These are phyloP conservation scores for Bicyclus anynana DNA, from an alignment of 1,140 invertebrate genomes.

Conservation along the genomic window DNA sequence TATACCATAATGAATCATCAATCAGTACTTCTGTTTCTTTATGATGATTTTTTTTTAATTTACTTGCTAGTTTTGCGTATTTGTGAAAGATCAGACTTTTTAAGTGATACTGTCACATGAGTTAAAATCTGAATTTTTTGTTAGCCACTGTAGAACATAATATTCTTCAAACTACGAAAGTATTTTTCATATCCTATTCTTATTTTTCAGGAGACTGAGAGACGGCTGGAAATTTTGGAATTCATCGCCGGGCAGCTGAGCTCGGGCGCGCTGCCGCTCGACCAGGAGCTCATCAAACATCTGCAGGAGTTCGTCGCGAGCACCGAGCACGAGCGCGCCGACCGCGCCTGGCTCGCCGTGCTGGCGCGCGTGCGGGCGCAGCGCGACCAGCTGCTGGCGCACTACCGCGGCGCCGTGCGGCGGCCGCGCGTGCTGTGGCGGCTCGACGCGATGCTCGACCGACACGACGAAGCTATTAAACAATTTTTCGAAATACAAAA, in stretches of 20 bases:
- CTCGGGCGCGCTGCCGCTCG: constrained; percentile 46
- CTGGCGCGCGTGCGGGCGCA: constrained; percentile 31
- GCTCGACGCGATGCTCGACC: constrained; percentile 35
- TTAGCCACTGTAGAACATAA: too few relatives aligned
- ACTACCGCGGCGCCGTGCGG: constrained; percentile 26
- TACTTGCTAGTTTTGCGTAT: too few relatives aligned
- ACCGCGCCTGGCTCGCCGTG: constrained; percentile 46
- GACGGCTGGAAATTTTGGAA: constrained; percentile 51
- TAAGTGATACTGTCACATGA: too few relatives aligned
- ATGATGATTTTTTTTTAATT: too few relatives aligned
- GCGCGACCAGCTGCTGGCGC: constrained; percentile 25
- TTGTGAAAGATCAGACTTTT: too few relatives aligned
- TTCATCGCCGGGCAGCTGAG: constrained; percentile 54
- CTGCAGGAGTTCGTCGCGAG: constrained; percentile 32
- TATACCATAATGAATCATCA: too few relatives aligned
- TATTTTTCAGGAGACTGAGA: constrained; percentile 42
- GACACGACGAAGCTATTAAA: constrained; percentile 42
- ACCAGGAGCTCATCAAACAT: constrained; percentile 45
- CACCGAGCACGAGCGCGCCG: constrained; percentile 40
- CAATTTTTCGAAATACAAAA: constrained; percentile 56
- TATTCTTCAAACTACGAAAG: too few relatives aligned
- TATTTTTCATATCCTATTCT: too few relatives aligned
- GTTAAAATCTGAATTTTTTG: too few relatives aligned
- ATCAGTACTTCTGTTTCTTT: too few relatives aligned
- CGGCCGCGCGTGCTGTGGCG: constrained; percentile 52